These are phyloP conservation scores for Rotaria socialis DNA, from an alignment of 2,888 invertebrate genomes.

Conservation along the genomic window DNA sequence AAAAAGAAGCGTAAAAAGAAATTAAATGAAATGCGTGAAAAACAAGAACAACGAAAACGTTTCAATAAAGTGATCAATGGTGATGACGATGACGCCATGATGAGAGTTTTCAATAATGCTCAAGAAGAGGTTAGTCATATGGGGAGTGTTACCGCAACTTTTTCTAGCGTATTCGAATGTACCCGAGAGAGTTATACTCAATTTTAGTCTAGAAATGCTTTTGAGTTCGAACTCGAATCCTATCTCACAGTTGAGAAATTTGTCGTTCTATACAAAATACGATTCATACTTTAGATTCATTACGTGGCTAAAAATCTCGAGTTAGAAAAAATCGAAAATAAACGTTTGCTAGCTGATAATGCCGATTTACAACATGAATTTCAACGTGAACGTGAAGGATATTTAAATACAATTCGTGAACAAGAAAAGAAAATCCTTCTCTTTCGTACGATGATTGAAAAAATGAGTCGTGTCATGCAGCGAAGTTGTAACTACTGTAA, in stretches of 20 bases:
- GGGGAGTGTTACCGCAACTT: no score
- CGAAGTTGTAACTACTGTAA: constrained; percentile 74
- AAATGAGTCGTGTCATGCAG: constrained; percentile 68
- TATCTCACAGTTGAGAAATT: no score
- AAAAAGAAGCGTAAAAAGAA: constrained; percentile 69
- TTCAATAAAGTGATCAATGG: constrained; percentile 61
- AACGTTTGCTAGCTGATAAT: constrained; percentile 70
- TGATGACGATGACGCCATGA: constrained; percentile 68
- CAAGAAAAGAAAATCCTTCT: constrained; percentile 71
- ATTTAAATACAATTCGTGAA: constrained; percentile 73
- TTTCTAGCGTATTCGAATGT: no score
- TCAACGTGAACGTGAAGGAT: constrained; percentile 75
- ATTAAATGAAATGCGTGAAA: constrained; percentile 61
- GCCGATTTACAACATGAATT: constrained; percentile 75
- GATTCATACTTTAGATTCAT: constrained; percentile 52
- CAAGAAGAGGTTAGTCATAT: constrained; percentile 57
- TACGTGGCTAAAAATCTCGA: constrained; percentile 69
- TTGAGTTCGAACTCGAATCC: no score
- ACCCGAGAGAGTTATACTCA: no score
- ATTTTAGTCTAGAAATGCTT: no score
- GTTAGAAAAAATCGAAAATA: constrained; percentile 68
- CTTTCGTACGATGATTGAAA: constrained; percentile 60
- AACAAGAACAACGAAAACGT: constrained; percentile 65
- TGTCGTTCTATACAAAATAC: no score
- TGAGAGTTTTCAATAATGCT: constrained; percentile 72